Evolutionary conservation across 30 jellyfish, hydroid and myxozoan species (phyloP), one percentile per base, ranked within the genome.

Genomic region (Hydra vulgaris): DNA sequence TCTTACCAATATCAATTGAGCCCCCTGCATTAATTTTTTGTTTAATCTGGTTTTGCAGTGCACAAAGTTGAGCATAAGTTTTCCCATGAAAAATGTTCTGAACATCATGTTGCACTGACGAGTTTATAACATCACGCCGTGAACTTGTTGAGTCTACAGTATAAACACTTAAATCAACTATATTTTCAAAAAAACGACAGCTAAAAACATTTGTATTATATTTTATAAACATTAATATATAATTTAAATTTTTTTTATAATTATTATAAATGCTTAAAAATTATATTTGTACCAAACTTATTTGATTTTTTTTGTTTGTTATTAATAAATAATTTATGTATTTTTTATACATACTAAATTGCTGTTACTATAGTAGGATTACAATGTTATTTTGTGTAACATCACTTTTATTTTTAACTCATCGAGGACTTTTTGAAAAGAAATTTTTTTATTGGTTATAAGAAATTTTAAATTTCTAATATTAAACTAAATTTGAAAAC

Each of bases 21-120:
- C 99, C 99, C 4, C 99, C 99, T 77, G 87, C 93, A 23, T 79
- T 85, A 71, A 94, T 84, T 71, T 94, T 94, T 22, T 85, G 70
- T 54, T 75, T 77, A 19, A 94, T 94, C 77, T 94, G 99, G 27
- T 85, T 94, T 73, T 94, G 91, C 77, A 94, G 87, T 23, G 96
- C 95, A 23, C 81, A 20, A 40, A 94, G 73, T 66, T 94, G 96
- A 19, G 84, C 70, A 83, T 94, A 82, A 7, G 96, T 84, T 74
- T 94, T 94, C 7, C 95, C 95, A 80, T 88, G 82, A 54, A 94
- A 88, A 18, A 94, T 82, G 3, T 79, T 66, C 7, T 85, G 74
- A 8, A 94, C 95, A 77, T 94, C 99, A 53, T 79, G 26, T 70
- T 79, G 76, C 0, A 94, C 99, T 18, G 99, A 89, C 15, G 99